phyloP scores from a whole-genome alignment of 2,888 invertebrate genomes.

The Hecatera dysodea region DNA sequence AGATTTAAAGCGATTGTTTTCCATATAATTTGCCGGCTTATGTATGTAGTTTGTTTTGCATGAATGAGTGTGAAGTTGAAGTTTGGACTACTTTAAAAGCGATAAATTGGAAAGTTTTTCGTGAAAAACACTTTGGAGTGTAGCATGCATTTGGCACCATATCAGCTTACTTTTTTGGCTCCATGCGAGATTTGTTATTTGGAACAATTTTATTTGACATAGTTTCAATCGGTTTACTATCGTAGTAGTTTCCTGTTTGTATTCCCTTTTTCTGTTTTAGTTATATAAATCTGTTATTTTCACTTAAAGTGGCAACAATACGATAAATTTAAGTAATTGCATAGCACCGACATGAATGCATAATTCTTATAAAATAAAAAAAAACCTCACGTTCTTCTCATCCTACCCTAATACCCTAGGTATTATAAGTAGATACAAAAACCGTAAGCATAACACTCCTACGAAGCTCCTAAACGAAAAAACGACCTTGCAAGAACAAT shows the following conservation, averaged over 20 bases:
- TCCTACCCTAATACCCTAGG: not conserved
- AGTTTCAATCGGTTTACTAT: constrained; percentile 22
- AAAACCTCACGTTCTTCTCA: not conserved
- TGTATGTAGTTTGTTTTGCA: constrained; percentile 32
- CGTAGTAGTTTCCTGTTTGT: not conserved
- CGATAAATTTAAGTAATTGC: not conserved
- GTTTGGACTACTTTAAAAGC: constrained; percentile 19
- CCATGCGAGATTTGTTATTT: constrained; percentile 33
- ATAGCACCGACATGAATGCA: not conserved
- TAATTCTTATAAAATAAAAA: not conserved
- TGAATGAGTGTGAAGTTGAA: constrained; percentile 41
- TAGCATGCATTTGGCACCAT: constrained; percentile 47
- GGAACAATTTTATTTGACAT: constrained; percentile 35
- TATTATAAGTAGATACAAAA: not conserved
- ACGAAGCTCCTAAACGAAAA: not conserved
- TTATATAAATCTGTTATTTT: not conserved
- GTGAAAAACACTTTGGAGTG: constrained; percentile 16
- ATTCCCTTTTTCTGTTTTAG: not conserved
- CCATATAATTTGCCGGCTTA: constrained; percentile 32
- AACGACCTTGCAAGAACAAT: constrained; percentile 8
- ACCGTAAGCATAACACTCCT: not conserved
- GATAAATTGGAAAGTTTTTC: constrained; percentile 28
- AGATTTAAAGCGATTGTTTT: constrained; percentile 23
- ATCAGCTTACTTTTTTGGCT: constrained; percentile 46
- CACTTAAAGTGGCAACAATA: too few species aligned